A percentile compares a stretch with the other conserved stretches of the same genome.
These are phyloP conservation scores for Phyllostomus hastatus DNA, from an alignment of 2,113 vertebrate genomes.

Conservation along the genomic window DNA sequence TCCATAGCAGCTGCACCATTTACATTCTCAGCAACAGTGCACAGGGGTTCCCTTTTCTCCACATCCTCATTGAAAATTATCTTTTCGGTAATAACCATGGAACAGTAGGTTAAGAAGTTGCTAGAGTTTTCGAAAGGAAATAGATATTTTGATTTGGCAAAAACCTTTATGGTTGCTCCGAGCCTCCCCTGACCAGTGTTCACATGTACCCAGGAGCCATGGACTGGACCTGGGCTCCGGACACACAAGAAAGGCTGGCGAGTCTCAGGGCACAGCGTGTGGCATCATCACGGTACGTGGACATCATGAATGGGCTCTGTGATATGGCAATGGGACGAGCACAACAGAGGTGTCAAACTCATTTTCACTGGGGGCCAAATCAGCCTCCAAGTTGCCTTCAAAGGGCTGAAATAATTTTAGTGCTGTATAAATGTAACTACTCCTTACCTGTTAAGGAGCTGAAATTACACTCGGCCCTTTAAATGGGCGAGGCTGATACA, in stretches of 20 bases:
- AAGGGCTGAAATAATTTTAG: too few species aligned
- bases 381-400: too few species aligned
- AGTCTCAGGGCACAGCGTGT: too few species aligned
- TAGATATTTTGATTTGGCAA: neutral
- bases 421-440: too few species aligned
- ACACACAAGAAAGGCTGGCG: neutral
- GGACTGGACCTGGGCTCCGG: neutral
- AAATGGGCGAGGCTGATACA: too few species aligned
- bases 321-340: accelerated
- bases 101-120: neutral
- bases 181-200: neutral
- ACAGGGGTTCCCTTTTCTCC: neutral
- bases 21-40: neutral
- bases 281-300: accelerated
- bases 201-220: neutral
- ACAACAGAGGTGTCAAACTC: too few species aligned
- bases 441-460: too few species aligned
- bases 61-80: neutral
- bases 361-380: too few species aligned
- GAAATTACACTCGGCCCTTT: too few species aligned
- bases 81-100: neutral
- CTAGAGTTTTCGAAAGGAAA: neutral
- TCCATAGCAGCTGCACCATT: neutral
- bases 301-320: neutral
- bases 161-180: neutral